Base-by-base conservation (phyloP, 2,797 vertebrate species). In the Gymnoscopelus microlampas region DNA sequence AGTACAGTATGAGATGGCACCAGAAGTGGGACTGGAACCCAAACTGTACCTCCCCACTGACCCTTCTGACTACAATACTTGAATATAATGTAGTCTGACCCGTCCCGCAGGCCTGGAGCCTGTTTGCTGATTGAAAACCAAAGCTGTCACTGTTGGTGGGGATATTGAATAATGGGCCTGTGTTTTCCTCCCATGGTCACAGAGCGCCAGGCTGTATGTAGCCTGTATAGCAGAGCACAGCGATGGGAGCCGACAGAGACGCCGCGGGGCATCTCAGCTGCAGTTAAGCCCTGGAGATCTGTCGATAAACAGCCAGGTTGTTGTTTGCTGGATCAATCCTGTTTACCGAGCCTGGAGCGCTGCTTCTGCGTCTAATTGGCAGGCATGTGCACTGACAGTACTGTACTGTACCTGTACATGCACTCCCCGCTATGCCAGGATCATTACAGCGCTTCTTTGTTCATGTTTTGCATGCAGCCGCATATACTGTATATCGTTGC, bases 291-390 rank as follows among this genome's bases (percentile, higher is more conserved):
- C 81, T 39, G 48, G 80, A 85, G 86, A 83, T 87, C 78, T 72
- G 82, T 92, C 90, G 80, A 91, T 1, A 92, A 83, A 89, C 86
- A 91, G 85, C 77, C 80, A 73, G 80, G 71, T 78, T 88, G 82
- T 86, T 82, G 85, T 87, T 87, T 87, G 85, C 79, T 59, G 80
- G 79, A 92, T 93, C 92, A 89, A 91, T 92, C 63, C 13, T 59
- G 70, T 75, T 79, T 71, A 58, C 77, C 64, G 26, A 47, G 79
- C 88, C 79, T 13, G 3, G 49, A 79, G 81, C 86, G 79, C 76
- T 78, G 85, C 80, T 86, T 87, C 64, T n/a, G 56, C 73, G 87
- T 85, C 73, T 89, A 92, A 92, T 91, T 89, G 89, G 84, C 81
- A 78, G 89, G 84, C 81, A 78, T 84, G 81, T 87, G 85, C 66